phyloP scores from a whole-genome alignment of 1,140 invertebrate genomes.

The Aleiodes sp. region DNA sequence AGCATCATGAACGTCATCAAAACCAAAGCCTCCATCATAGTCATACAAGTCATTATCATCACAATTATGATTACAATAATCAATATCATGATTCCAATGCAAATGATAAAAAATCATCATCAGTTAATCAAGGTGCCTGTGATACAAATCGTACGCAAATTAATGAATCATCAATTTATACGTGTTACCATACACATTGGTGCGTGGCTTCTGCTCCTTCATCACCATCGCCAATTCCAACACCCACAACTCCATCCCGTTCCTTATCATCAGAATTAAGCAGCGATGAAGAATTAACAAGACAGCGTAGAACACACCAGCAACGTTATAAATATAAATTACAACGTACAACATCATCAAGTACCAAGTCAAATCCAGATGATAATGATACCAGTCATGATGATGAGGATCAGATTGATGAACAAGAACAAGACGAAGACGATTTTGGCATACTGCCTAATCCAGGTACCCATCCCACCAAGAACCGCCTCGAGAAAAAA shows the following conservation, averaged over 20 bases:
- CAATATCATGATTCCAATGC: slow-evolving; percentile 40
- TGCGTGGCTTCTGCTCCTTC: slow-evolving; percentile 51
- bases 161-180: slow-evolving; percentile 57
- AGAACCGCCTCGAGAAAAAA: slow-evolving; percentile 46
- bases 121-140: slow-evolving; percentile 41
- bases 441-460: slow-evolving; percentile 60
- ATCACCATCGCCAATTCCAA: slow-evolving; percentile 50
- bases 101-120: slow-evolving; percentile 45
- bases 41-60: slow-evolving; percentile 27
- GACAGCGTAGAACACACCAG: slow-evolving; percentile 34
- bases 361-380: slow-evolving; percentile 17
- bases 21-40: slow-evolving; percentile 38
- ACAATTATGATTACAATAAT: slow-evolving; percentile 23
- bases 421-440: slow-evolving; percentile 58
- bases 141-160: slow-evolving; percentile 43
- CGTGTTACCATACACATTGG: slow-evolving; percentile 62
- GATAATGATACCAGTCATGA: slow-evolving; percentile 11
- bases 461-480: slow-evolving; percentile 63
- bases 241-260: slow-evolving; percentile 52
- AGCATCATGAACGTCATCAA: slow-evolving; percentile 54
- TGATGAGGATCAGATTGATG: slow-evolving; percentile 42
- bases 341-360: slow-evolving; percentile 4
- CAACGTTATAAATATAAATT: not conserved
- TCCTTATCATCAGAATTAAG: slow-evolving; percentile 57
- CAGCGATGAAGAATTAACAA: slow-evolving; percentile 54